phyloP scores from a whole-genome alignment of 1,140 invertebrate genomes.

The Eumeta japonica region DNA sequence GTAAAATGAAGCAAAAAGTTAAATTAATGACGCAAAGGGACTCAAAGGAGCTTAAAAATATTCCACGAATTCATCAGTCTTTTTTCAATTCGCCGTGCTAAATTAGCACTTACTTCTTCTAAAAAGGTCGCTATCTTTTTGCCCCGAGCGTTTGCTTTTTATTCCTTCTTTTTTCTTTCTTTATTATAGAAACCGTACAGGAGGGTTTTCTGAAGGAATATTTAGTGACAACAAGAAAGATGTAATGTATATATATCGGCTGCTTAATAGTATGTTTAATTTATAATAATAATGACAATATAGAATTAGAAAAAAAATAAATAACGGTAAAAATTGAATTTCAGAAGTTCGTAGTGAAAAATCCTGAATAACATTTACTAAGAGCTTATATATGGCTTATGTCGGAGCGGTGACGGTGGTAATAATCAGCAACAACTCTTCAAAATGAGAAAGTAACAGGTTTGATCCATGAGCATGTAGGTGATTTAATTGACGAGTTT shows the following conservation, averaged over 20 bases:
- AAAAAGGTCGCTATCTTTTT: conserved; percentile 13
- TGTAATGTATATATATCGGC: no score
- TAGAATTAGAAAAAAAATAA: conserved; percentile 3
- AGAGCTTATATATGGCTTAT: no score
- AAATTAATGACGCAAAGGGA: conserved; percentile 2
- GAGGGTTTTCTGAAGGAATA: conserved; percentile 10
- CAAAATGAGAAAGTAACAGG: no score
- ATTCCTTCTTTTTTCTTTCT: conserved; percentile 12
- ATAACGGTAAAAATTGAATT: not conserved
- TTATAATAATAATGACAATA: conserved; percentile 28
- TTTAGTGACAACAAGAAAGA: no score
- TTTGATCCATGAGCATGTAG: no score
- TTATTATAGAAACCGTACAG: conserved; percentile 16
- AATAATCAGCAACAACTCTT: no score
- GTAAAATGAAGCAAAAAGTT: no score
- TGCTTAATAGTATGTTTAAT: no score
- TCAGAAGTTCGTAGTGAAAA: not conserved
- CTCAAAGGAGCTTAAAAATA: conserved; percentile 12
- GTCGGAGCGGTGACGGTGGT: no score
- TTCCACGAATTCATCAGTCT: conserved; percentile 12
- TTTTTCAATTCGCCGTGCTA: conserved; percentile 19
- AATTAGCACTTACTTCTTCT: conserved; percentile 24
- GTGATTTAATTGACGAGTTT: no score
- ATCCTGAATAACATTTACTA: not conserved
- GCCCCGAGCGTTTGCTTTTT: conserved; percentile 17